These are phyloP conservation scores for Oncorhynchus keta DNA, from an alignment of 2,113 vertebrate genomes.

Conservation along the genomic window DNA sequence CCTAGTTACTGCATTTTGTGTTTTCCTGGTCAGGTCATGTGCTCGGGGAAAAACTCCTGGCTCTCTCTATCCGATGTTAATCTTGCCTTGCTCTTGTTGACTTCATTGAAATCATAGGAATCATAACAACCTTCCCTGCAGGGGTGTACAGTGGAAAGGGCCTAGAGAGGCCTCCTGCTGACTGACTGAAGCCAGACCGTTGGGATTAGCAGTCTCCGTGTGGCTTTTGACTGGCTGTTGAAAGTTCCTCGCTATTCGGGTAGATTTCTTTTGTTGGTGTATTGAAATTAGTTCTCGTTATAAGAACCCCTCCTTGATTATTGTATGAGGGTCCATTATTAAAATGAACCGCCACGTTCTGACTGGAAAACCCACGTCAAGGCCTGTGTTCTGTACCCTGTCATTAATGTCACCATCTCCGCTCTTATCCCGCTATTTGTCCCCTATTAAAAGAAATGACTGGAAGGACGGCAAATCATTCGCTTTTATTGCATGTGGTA, in stretches of 20 bases:
- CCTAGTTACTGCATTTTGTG: too few relatives aligned
- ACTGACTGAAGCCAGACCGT: slow-evolving; percentile 35
- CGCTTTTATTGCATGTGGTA: slow-evolving; percentile 71
- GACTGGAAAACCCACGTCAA: slow-evolving; percentile 66
- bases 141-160: slow-evolving; percentile 33
- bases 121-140: slow-evolving; percentile 34
- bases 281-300: background rate
- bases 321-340: slow-evolving; percentile 57
- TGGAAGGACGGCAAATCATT: slow-evolving; percentile 68
- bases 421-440: slow-evolving; percentile 70
- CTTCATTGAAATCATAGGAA: slow-evolving; percentile 50
- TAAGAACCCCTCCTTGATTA: slow-evolving; percentile 46
- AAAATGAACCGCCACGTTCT: slow-evolving; percentile 41
- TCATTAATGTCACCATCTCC: slow-evolving; percentile 68
- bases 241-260: slow-evolving; percentile 58
- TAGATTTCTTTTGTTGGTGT: slow-evolving; percentile 23
- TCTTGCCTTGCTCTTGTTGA: slow-evolving; percentile 44
- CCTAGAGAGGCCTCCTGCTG: slow-evolving; percentile 39
- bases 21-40: too few relatives aligned
- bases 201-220: slow-evolving; percentile 44
- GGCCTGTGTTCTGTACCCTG: slow-evolving; percentile 62
- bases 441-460: slow-evolving; percentile 53
- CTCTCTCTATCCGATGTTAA: background rate
- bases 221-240: slow-evolving; percentile 43
- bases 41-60: slow-evolving; percentile 14